These are phyloP conservation scores for Cantharis flavilabris DNA, from an alignment of 2,888 invertebrate species.

Conservation along the genomic window DNA sequence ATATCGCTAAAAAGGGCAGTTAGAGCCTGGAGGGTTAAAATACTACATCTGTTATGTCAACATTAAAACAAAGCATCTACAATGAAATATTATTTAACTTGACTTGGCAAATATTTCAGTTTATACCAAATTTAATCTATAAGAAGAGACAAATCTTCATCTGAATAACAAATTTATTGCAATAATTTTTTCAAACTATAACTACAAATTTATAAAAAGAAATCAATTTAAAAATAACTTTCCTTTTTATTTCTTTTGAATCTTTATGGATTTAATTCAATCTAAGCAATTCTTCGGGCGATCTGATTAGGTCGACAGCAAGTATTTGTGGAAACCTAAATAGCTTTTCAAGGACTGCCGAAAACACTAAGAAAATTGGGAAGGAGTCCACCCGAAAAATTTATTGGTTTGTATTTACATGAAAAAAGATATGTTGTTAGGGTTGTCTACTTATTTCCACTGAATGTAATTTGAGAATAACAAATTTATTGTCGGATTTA, in stretches of 20 bases:
- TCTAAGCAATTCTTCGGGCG: constrained; percentile 23
- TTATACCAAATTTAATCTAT: background rate
- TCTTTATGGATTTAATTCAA: constrained; percentile 23
- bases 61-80: background rate
- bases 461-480: constrained; percentile 5
- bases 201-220: background rate
- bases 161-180: background rate
- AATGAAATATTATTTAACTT: background rate
- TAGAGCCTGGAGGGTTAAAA: background rate
- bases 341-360: constrained; percentile 9
- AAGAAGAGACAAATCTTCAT: background rate
- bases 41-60: constrained; percentile 1
- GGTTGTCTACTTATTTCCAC: constrained; percentile 10
- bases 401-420: constrained; percentile 11
- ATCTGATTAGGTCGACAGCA: constrained; percentile 20
- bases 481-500: constrained; percentile 5
- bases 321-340: constrained; percentile 18
- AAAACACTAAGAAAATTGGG: constrained; percentile 4
- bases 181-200: background rate
- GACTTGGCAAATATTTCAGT: background rate
- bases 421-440: constrained; percentile 8
- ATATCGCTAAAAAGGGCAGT: background rate
- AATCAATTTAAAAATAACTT: background rate
- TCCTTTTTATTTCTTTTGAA: background rate
- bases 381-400: constrained; percentile 2